Conservation (phyloP, 2,888 invertebrate species). For the Rhamphomyia laevipes region DNA sequence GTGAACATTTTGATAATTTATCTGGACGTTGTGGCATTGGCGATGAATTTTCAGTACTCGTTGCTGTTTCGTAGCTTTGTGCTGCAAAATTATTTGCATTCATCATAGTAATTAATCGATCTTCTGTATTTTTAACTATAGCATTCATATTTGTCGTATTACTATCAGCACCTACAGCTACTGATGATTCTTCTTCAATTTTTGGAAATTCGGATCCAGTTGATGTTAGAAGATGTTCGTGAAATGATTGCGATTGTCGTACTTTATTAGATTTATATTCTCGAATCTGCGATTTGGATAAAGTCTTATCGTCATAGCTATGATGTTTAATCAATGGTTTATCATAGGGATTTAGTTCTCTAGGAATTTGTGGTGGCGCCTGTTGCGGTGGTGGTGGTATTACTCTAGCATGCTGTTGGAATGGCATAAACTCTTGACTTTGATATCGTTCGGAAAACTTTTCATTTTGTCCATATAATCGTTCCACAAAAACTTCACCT, state of each 20-base stretch:
- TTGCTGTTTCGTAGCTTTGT: conserved; percentile 29
- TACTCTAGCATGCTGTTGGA: conserved; percentile 22
- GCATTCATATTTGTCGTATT: conserved; percentile 28
- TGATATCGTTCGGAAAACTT: conserved; percentile 52
- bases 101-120: too few relatives aligned
- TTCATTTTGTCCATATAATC: conserved; percentile 49
- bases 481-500: conserved; percentile 41
- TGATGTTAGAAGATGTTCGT: conserved; percentile 48
- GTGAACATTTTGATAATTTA: conserved; percentile 55
- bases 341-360: conserved; percentile 40
- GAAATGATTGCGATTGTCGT: conserved; percentile 52
- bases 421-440: conserved; percentile 49
- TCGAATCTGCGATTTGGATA: conserved; percentile 51
- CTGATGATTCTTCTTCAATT: conserved; percentile 42
- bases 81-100: conserved; percentile 19
- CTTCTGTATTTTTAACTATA: too few relatives aligned
- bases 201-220: conserved; percentile 42
- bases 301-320: conserved; percentile 52
- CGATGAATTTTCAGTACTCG: conserved; percentile 33
- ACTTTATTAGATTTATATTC: conserved; percentile 50
- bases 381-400: conserved; percentile 8
- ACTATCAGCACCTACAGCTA: conserved; percentile 27
- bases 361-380: conserved; percentile 29
- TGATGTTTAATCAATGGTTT: conserved; percentile 51
- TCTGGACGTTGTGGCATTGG: conserved; percentile 35